Evolutionary conservation across 1,140 invertebrate species (phyloP), one percentile per base, ranked within the genome.

Genomic region (Aphaenogaster rudis): DNA sequence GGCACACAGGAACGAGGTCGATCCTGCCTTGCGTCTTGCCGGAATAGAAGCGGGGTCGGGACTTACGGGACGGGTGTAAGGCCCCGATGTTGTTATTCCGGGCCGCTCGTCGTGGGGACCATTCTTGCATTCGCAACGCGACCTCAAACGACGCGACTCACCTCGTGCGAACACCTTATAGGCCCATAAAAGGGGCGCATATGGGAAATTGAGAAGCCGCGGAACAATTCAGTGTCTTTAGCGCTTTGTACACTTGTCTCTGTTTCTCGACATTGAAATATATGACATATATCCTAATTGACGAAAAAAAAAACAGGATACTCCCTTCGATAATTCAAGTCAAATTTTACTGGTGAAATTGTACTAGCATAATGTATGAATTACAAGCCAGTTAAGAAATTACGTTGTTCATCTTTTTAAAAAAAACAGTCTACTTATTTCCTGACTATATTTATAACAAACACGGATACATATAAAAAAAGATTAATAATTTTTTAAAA

Each of bases 1-100:
- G 76, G 64, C 63, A 84, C 13, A 63, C 66, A 39, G 45, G 61
- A 71, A 77, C 77, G 8, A 39, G 80, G 57, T 87, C 80, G 79
- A 91, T 84, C 90, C 90, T 82, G 89, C 67, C 82, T 81, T 21
- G 57, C 52, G 76, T 91, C 67, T 90, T 90, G 88, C 88, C 88
- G 69, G 81, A 66, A 89, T 61, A 57, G 57, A 79, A 88, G 28
- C 54, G 42, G 42, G 39, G 7, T 54, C 15, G 45, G 48, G 15
- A 82, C 28, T 52, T 39, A 71, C 80, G 85, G 86, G 88, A 80
- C 57, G 74, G 11, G 39, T 59, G 33, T 78, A 86, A 81, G 88
- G 69, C 42, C 88, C 89, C 57, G 87, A 82, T 82, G 57, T 78
- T 78, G 78, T 86, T 82, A 86, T 87, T 72, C 57, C 77, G 17